Percentiles rank a stretch among this genome's conserved stretches.
Evolutionary conservation across 2,113 vertebrate genomes (phyloP).

Genomic region (Petroica traversi): DNA sequence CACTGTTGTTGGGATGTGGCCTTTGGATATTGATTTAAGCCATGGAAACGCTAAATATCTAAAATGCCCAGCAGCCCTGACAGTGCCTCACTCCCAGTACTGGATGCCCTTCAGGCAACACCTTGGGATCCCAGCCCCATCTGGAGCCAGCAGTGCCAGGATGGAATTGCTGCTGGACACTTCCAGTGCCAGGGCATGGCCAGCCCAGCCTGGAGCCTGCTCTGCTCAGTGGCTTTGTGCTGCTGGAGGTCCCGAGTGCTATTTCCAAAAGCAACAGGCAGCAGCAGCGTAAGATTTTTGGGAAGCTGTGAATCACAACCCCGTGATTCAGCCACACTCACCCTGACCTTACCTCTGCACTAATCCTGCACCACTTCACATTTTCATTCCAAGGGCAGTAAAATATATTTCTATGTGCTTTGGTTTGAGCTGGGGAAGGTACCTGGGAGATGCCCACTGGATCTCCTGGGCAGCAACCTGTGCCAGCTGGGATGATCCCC

Average conservation of each 20-base stretch:
- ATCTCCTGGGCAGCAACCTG: neutral
- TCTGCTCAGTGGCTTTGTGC: fast-evolving
- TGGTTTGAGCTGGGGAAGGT: neutral
- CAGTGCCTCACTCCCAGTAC: neutral
- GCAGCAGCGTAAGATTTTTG: neutral
- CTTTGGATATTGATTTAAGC: neutral
- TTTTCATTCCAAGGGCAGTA: neutral
- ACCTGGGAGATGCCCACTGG: neutral
- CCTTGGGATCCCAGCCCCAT: neutral
- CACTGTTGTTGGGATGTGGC: neutral
- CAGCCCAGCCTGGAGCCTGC: neutral
- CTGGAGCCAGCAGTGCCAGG: neutral
- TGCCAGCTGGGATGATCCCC: neutral
- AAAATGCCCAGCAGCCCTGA: neutral
- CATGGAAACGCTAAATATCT: neutral
- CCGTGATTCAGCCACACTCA: neutral
- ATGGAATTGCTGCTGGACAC: neutral
- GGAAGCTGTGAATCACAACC: conserved; percentile 24
- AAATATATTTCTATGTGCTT: neutral
- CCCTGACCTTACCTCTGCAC: neutral
- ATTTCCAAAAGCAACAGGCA: neutral
- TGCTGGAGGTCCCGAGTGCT: neutral
- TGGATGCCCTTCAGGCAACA: neutral
- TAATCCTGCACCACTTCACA: neutral
- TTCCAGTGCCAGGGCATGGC: neutral